Evolutionary conservation across 2,113 vertebrate species (phyloP).

Genomic region (Plecturocebus donacophilus): DNA sequence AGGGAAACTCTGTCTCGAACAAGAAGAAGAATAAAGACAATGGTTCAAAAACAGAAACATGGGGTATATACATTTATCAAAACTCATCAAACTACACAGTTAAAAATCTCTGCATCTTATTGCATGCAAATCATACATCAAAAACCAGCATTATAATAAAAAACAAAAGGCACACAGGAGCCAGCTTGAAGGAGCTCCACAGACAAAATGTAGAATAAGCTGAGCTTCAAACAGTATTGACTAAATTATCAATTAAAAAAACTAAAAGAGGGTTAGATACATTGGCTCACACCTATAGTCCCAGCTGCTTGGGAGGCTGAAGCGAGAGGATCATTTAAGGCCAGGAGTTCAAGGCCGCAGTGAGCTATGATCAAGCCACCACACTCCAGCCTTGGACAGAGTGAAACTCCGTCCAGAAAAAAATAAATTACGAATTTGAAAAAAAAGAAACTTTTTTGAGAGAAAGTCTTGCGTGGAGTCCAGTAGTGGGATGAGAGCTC

Average conservation of each 20-base stretch:
- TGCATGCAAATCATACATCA: background rate
- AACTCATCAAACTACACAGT: background rate
- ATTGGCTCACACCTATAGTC: background rate
- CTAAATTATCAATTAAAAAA: background rate
- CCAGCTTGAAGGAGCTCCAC: background rate
- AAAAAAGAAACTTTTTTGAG: background rate
- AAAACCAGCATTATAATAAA: background rate
- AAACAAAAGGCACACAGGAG: background rate
- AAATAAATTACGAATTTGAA: background rate
- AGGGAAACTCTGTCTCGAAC: too few relatives aligned
- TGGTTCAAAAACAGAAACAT: background rate
- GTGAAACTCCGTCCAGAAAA: background rate
- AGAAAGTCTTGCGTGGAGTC: too few relatives aligned
- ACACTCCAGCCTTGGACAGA: background rate
- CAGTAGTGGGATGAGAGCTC: too few relatives aligned
- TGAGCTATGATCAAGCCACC: background rate
- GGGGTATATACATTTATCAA: background rate
- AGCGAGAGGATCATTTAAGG: background rate
- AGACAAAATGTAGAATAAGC: background rate
- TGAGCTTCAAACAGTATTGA: background rate
- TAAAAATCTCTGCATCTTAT: background rate
- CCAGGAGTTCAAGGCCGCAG: background rate
- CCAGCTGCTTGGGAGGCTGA: background rate
- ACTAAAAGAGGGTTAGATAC: background rate
- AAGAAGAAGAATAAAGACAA: background rate